Evolutionary conservation across 1,140 invertebrate species (phyloP).

Genomic region (Hylaeus anthracinus): DNA sequence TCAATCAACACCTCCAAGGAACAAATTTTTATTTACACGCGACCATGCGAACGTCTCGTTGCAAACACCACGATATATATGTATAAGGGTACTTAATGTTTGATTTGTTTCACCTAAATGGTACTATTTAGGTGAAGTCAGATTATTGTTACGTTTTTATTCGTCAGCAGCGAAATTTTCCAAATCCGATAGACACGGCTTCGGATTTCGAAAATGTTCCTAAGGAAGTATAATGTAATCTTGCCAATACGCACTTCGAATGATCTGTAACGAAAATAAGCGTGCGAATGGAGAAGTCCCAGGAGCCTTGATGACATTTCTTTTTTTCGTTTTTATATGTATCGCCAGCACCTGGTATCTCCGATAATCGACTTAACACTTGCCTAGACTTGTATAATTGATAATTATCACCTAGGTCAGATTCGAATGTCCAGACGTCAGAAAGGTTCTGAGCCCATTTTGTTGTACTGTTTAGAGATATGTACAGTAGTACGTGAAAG

Average conservation of each 20-base stretch:
- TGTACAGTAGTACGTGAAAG: conserved; percentile 38
- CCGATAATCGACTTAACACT: conserved; percentile 33
- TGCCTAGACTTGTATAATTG: conserved; percentile 52
- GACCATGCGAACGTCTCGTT: neutral
- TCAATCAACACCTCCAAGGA: neutral
- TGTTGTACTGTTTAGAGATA: conserved; percentile 38
- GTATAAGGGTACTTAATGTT: conserved; percentile 38
- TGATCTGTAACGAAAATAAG: conserved; percentile 13
- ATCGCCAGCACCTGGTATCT: conserved; percentile 13
- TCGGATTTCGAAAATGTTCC: conserved; percentile 73
- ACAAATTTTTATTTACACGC: conserved; percentile 1
- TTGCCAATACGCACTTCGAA: conserved; percentile 70
- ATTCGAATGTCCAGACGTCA: conserved; percentile 24
- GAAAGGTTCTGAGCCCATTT: conserved; percentile 42
- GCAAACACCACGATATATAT: neutral
- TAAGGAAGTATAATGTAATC: conserved; percentile 71
- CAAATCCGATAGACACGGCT: conserved; percentile 61
- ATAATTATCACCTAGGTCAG: conserved; percentile 41
- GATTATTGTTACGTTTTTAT: conserved; percentile 69
- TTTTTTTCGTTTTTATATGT: neutral
- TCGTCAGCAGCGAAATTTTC: conserved; percentile 63
- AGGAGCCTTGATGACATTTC: too few species aligned
- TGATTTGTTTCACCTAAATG: conserved; percentile 80
- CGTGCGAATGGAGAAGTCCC: neutral
- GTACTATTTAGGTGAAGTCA: conserved; percentile 79